phyloP scores from a whole-genome alignment of 2,888 invertebrate genomes.

The Calameuta filiformis region DNA sequence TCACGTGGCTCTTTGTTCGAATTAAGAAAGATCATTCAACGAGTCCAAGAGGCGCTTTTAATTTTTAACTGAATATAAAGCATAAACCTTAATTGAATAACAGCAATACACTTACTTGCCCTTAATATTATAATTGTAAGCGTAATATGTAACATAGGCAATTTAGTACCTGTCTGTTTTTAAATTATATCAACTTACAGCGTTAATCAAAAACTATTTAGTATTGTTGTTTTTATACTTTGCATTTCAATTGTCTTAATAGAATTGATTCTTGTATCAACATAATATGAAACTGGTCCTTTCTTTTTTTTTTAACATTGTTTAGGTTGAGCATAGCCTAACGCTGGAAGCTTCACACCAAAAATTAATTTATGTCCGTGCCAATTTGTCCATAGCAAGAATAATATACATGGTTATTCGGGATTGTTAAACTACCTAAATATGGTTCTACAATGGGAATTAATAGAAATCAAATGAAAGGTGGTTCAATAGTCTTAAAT shows the following conservation, averaged over 20 bases:
- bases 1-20: neutral
- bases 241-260: neutral
- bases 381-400: neutral
- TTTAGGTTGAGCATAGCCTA: conserved; percentile 14
- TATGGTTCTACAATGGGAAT: no score
- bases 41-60: neutral
- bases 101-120: neutral
- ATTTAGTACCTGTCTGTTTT: neutral
- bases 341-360: conserved; percentile 44
- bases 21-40: neutral
- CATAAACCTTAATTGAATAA: neutral
- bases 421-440: no score
- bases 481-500: no score
- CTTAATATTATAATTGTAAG: neutral
- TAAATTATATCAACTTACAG: neutral
- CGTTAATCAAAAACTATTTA: neutral
- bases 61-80: neutral
- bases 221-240: neutral
- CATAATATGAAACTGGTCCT: neutral
- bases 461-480: no score
- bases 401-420: neutral
- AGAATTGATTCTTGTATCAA: neutral
- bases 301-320: neutral
- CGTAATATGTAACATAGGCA: neutral
- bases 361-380: conserved; percentile 45